Evolutionary conservation across 2,113 vertebrate genomes (phyloP).

Genomic region (Nerophis ophidion): DNA sequence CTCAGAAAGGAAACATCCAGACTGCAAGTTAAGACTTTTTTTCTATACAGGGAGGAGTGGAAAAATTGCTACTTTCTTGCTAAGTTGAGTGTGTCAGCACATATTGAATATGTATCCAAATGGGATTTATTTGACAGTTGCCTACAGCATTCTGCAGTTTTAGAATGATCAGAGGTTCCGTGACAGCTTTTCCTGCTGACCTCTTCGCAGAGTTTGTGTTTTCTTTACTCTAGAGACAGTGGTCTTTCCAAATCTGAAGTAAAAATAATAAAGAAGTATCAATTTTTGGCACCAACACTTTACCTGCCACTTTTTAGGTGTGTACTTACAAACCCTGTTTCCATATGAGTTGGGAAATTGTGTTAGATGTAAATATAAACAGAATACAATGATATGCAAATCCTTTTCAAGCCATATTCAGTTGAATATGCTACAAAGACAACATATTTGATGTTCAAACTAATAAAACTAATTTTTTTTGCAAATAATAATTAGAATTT

Average conservation of each 20-base stretch:
- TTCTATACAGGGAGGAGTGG: not conserved
- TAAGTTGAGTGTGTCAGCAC: not conserved
- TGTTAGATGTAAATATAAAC: too few species aligned
- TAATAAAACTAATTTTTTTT: too few species aligned
- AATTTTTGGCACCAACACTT: not conserved
- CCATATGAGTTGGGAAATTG: too few species aligned
- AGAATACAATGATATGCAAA: too few species aligned
- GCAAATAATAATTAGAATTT: too few species aligned
- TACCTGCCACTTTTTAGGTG: too few species aligned
- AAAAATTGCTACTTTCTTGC: not conserved
- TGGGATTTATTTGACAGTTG: constrained; percentile 6
- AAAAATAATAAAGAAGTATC: not conserved
- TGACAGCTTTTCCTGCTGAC: constrained; percentile 2
- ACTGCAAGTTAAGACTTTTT: not conserved
- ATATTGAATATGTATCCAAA: not conserved
- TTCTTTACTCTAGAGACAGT: not conserved
- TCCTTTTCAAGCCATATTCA: too few species aligned
- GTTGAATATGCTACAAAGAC: too few species aligned
- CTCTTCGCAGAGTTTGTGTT: not conserved
- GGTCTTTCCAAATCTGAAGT: not conserved
- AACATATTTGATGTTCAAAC: too few species aligned
- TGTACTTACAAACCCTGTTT: too few species aligned
- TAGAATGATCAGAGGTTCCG: not conserved
- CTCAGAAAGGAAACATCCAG: not conserved
- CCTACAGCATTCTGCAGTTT: not conserved